Conservation (phyloP, 2,888 invertebrate genomes). For the Lasioglossum morio region DNA sequence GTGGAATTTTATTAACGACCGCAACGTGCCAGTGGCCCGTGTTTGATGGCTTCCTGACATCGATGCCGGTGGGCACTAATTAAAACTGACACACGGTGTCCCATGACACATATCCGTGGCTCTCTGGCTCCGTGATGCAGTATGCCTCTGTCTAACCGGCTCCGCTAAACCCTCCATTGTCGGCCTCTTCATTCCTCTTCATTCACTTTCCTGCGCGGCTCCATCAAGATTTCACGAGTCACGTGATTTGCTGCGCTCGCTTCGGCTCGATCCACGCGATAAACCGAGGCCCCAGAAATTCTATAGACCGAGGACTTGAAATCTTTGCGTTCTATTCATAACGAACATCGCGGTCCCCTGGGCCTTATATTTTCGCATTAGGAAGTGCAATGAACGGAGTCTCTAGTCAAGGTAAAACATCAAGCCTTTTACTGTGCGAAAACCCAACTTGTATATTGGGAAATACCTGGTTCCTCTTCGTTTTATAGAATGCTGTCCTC, state of each 20-base stretch:
- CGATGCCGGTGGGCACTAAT: slow-evolving; percentile 75
- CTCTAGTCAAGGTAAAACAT: no score
- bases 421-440: no score
- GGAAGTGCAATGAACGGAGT: no score
- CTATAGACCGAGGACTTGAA: not conserved
- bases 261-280: not conserved
- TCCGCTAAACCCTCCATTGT: slow-evolving; percentile 40
- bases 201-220: slow-evolving; percentile 11
- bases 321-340: not conserved
- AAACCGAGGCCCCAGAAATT: not conserved
- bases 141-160: slow-evolving; percentile 36
- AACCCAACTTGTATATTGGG: no score
- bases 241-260: slow-evolving; percentile 2
- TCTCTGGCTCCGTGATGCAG: slow-evolving; percentile 23
- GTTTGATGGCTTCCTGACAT: slow-evolving; percentile 74
- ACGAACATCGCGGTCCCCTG: not conserved
- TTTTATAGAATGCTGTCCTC: no score
- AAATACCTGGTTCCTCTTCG: no score
- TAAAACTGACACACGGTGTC: slow-evolving; percentile 76
- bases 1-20: slow-evolving; percentile 77
- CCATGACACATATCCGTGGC: slow-evolving; percentile 62
- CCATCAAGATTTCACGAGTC: slow-evolving; percentile 34
- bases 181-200: slow-evolving; percentile 32
- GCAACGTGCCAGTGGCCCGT: slow-evolving; percentile 64
- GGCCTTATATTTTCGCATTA: not conserved